A percentile compares a stretch with the other conserved stretches of the same genome.
Conservation (phyloP, 1,140 invertebrate species). For the Achatina immaculata region DNA sequence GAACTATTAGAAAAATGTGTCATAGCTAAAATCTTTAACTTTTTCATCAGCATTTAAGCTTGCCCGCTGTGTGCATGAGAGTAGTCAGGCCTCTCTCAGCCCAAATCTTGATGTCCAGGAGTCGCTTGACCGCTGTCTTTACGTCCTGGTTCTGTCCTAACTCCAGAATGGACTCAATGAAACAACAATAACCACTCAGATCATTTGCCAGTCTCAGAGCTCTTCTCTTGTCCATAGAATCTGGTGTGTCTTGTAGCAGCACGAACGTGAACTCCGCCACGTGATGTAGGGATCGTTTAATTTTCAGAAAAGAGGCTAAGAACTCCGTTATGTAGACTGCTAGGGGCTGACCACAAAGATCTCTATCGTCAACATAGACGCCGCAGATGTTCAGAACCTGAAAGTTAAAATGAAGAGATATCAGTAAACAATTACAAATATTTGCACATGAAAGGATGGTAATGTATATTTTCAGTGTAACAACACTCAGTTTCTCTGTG, state of each 20-base stretch:
- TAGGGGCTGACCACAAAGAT: background rate
- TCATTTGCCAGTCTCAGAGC: slow-evolving; percentile 10
- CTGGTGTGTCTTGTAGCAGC: slow-evolving; percentile 15
- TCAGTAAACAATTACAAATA: too few species aligned
- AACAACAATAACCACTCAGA: too few species aligned
- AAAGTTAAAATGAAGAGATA: background rate
- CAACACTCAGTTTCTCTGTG: too few species aligned
- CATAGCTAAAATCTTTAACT: too few species aligned
- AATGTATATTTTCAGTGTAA: too few species aligned
- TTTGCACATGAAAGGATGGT: too few species aligned
- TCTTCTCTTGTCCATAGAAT: background rate
- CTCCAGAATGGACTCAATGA: background rate
- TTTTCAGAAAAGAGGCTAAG: background rate
- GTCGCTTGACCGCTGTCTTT: background rate
- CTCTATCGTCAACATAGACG: background rate
- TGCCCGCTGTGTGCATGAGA: background rate
- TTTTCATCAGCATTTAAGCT: background rate
- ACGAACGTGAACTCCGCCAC: too few species aligned
- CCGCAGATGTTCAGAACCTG: background rate
- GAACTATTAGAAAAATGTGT: too few species aligned
- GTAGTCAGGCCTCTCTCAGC: background rate
- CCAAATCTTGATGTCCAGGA: slow-evolving; percentile 17
- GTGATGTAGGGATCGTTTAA: slow-evolving; percentile 11
- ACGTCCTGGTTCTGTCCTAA: slow-evolving; percentile 9
- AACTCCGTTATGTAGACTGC: slow-evolving; percentile 9